Evolutionary conservation across 1,140 invertebrate species (phyloP).

Genomic region (Rhyacophila brunnea): DNA sequence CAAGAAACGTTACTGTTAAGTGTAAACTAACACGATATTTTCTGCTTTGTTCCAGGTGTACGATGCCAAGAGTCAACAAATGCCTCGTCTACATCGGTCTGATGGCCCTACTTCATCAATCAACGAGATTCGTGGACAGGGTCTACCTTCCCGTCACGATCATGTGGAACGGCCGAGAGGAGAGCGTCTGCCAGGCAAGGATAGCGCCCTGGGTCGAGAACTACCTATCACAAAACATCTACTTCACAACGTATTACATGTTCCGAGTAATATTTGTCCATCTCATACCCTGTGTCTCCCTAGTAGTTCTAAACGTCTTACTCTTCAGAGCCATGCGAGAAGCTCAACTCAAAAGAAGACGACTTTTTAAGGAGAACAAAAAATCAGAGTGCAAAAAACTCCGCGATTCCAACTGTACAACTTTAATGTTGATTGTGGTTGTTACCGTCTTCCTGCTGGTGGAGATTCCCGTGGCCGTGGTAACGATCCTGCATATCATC

Average conservation of each 20-base stretch:
- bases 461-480: conserved; percentile 87
- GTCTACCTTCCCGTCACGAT: conserved; percentile 55
- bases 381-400: conserved; percentile 81
- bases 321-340: conserved; percentile 81
- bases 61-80: conserved; percentile 76
- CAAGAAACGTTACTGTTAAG: no score
- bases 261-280: conserved; percentile 91
- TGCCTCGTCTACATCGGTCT: conserved; percentile 74
- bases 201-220: conserved; percentile 66
- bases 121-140: conserved; percentile 74
- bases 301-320: conserved; percentile 86
- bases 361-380: conserved; percentile 80
- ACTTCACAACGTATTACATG: conserved; percentile 78
- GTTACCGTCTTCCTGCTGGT: conserved; percentile 88
- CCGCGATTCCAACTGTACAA: conserved; percentile 87
- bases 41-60: conserved; percentile 59
- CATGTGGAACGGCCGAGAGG: conserved; percentile 62
- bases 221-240: conserved; percentile 65
- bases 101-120: conserved; percentile 75
- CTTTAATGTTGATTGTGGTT: conserved; percentile 92
- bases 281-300: conserved; percentile 80
- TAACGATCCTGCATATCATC: conserved; percentile 82
- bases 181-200: conserved; percentile 58
- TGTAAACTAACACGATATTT: no score
- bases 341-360: conserved; percentile 76